Percentiles rank a stretch among this genome's conserved stretches.
Conservation (phyloP, 2,797 vertebrate species). For the Neoniphon sammara region DNA sequence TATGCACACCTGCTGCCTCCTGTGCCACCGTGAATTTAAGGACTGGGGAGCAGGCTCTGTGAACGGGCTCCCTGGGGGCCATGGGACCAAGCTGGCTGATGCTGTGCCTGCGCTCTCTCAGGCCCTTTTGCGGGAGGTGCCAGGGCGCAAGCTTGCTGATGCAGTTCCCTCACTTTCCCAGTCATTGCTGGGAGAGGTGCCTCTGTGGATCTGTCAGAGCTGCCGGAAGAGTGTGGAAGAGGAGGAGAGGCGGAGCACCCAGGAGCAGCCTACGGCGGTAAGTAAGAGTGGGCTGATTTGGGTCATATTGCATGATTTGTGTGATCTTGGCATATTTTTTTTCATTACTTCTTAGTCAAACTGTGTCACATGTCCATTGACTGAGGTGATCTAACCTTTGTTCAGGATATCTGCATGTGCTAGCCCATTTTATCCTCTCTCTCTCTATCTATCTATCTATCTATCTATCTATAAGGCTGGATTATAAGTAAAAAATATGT, state of each 20-base stretch:
- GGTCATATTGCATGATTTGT: constrained; percentile 34
- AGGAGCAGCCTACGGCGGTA: constrained; percentile 92
- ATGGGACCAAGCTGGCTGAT: constrained; percentile 87
- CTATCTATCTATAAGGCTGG: neutral
- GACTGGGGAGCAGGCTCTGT: constrained; percentile 93
- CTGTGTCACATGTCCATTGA: neutral
- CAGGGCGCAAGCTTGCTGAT: constrained; percentile 91
- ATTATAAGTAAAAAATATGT: too few species aligned
- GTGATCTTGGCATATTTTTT: neutral
- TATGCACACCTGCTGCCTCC: constrained; percentile 96
- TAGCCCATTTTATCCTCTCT: neutral
- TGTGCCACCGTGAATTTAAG: constrained; percentile 97
- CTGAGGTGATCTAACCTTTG: constrained; percentile 1
- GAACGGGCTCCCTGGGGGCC: constrained; percentile 90
- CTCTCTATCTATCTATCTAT: neutral
- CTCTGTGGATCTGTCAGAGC: constrained; percentile 99
- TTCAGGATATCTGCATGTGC: constrained; percentile 20
- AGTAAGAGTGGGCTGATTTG: constrained; percentile 68
- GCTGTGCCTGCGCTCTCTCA: constrained; percentile 94
- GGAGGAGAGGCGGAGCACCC: constrained; percentile 92
- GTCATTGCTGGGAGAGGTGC: constrained; percentile 97
- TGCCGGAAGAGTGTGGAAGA: constrained; percentile 98
- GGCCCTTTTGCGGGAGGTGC: constrained; percentile 93
- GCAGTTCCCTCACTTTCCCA: constrained; percentile 95
- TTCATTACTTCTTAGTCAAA: constrained; percentile 24